Evolutionary conservation across 2,113 vertebrate species (phyloP), one percentile per base, ranked within the genome.

Genomic region (Malurus elegans): DNA sequence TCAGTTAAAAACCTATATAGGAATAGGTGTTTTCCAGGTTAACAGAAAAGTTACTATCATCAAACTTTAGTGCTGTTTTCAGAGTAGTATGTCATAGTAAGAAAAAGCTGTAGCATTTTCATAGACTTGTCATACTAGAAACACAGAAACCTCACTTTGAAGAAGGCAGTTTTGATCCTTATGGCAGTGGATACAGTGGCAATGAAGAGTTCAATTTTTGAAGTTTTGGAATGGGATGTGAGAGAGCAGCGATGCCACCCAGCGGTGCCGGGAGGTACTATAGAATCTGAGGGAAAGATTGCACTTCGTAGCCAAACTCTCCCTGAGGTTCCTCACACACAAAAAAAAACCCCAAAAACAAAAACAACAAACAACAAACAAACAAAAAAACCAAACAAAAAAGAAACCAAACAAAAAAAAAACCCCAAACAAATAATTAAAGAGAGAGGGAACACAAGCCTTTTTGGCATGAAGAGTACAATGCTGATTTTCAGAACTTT

Each of bases 261-360:
- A 15, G 23, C 1, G 60, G 69, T 32, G 51, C 32, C 8, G 5
- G 9, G 23, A 12, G 47, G 32, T 71, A 72, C 4, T 24, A 4
- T 24, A 4, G 9, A 20, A 8, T 19, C n/a, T 15, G 29, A 50
- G 54, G 32, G 26, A 28, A 36, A 20, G 32, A 14, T 2, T 7
- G 4, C 20, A 2, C n/a, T 62, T 58, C 0, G 0, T 28, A 17
- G 19, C 26, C 25, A 3, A 12, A 29, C 7, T 12, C 1, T 23
- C 62, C 8, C 29, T 24, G 57, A 28, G 3, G 7, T 61, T 78
- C 61, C 31, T 81, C 38, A 16, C 25, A 44, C 74, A 1, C 3
- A 53, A 74, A 40, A 24, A 44, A 32, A 48, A 18, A 11, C 38
- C 38, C 38, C 38, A 38, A 38, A 38, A 10, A 38, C 10, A 38